Percentiles rank a stretch among this genome's conserved stretches.
Conservation (phyloP, 1,140 invertebrate species). For the Lepidurus apus region DNA sequence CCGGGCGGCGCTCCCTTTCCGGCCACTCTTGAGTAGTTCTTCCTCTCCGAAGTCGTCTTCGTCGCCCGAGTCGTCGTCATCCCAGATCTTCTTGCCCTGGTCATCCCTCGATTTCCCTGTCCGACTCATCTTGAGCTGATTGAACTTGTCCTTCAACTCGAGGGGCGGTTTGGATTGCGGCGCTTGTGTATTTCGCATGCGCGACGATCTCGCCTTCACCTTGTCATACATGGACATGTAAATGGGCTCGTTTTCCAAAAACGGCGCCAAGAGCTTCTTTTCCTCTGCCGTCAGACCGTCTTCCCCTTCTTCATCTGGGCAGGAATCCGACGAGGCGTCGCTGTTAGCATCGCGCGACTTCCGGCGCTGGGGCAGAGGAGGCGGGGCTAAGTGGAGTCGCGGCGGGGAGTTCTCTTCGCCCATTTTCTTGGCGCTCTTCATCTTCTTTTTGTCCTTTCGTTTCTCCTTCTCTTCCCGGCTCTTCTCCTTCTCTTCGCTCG, state of each 20-base stretch:
- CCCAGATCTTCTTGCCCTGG: constrained; percentile 35
- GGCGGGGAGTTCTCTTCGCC: constrained; percentile 38
- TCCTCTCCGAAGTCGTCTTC: not conserved
- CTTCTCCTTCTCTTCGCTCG: constrained; percentile 34
- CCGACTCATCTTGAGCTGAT: constrained; percentile 72
- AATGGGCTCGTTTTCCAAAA: constrained; percentile 74
- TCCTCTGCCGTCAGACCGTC: constrained; percentile 9
- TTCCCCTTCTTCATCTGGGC: constrained; percentile 35
- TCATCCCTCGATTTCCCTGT: constrained; percentile 38
- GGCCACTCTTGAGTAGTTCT: not conserved
- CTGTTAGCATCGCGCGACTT: constrained; percentile 30
- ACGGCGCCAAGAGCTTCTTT: constrained; percentile 12
- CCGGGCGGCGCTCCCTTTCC: not conserved
- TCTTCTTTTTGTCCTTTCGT: constrained; percentile 38
- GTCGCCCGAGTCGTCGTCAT: constrained; percentile 31
- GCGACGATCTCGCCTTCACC: constrained; percentile 83
- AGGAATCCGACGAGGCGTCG: constrained; percentile 4
- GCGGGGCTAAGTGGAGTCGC: not conserved
- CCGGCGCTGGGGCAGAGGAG: constrained; percentile 37
- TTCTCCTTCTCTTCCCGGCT: constrained; percentile 36
- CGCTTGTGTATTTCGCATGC: constrained; percentile 42
- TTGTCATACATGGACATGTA: constrained; percentile 99
- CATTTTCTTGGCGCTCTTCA: constrained; percentile 40
- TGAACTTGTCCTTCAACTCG: constrained; percentile 88
- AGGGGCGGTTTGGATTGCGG: constrained; percentile 57